phyloP scores from a whole-genome alignment of 1,140 invertebrate species.

The Pachyrhynchus sulphureomaculatus region DNA sequence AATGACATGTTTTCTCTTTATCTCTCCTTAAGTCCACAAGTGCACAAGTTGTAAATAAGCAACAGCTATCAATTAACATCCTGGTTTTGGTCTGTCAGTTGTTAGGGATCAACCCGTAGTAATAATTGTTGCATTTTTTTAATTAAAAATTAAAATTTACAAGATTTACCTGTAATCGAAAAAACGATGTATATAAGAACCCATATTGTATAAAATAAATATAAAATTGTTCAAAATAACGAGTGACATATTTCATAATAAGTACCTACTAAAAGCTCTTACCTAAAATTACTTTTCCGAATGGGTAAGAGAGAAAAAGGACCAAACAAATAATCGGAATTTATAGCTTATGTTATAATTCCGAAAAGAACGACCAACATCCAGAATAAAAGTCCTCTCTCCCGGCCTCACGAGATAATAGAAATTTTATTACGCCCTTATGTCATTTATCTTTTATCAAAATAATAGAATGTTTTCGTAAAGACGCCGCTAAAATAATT shows the following conservation, averaged over 20 bases:
- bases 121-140: too few relatives aligned
- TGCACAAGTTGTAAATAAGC: too few relatives aligned
- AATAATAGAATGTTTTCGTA: conserved; percentile 24
- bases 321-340: conserved; percentile 30
- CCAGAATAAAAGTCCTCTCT: conserved; percentile 20
- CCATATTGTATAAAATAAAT: too few relatives aligned
- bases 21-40: too few relatives aligned
- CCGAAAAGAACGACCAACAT: conserved; percentile 26
- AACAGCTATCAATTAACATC: too few relatives aligned
- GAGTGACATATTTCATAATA: conserved; percentile 15
- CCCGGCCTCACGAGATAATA: conserved; percentile 25
- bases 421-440: conserved; percentile 32
- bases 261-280: conserved; percentile 20
- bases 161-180: too few relatives aligned
- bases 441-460: conserved; percentile 33
- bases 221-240: conserved; percentile 14
- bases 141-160: too few relatives aligned
- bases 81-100: too few relatives aligned
- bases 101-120: too few relatives aligned
- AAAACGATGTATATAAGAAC: too few relatives aligned
- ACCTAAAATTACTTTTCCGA: conserved; percentile 31
- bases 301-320: conserved; percentile 26
- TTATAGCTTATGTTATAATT: conserved; percentile 34
- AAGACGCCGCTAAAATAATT: background rate
- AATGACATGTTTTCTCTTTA: too few relatives aligned